Evolutionary conservation across 2,888 invertebrate species (phyloP).

Genomic region (Xylocampa areola): DNA sequence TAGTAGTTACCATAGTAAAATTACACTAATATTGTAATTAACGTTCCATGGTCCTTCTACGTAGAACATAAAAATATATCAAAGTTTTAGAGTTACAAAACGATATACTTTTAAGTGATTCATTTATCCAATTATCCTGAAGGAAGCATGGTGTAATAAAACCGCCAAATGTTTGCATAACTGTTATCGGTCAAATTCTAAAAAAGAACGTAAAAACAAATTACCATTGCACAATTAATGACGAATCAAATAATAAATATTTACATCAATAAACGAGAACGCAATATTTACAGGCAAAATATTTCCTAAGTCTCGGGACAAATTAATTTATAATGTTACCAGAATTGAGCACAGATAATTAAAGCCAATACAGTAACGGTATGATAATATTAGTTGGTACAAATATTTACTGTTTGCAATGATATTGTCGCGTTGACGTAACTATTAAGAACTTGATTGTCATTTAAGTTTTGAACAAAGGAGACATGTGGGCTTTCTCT

Average conservation of each 20-base stretch:
- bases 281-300: slow-evolving; percentile 80
- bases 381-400: slow-evolving; percentile 61
- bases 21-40: no score
- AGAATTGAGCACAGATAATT: slow-evolving; percentile 76
- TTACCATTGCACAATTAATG: slow-evolving; percentile 45
- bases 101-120: no score
- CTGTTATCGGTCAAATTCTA: slow-evolving; percentile 34
- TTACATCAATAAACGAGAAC: slow-evolving; percentile 77
- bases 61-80: no score
- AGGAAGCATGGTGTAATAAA: background rate
- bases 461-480: slow-evolving; percentile 32
- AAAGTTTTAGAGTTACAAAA: no score
- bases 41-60: no score
- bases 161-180: slow-evolving; percentile 14
- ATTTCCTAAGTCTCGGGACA: slow-evolving; percentile 81
- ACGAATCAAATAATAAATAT: slow-evolving; percentile 81
- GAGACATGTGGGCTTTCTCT: no score
- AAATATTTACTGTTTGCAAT: slow-evolving; percentile 61
- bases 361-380: slow-evolving; percentile 69
- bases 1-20: no score
- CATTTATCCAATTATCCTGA: background rate
- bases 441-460: slow-evolving; percentile 36
- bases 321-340: slow-evolving; percentile 82
- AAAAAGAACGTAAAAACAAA: slow-evolving; percentile 38
- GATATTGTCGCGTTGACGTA: slow-evolving; percentile 42